phyloP scores from a whole-genome alignment of 2,797 vertebrate species.

The Myotis vivesi region DNA sequence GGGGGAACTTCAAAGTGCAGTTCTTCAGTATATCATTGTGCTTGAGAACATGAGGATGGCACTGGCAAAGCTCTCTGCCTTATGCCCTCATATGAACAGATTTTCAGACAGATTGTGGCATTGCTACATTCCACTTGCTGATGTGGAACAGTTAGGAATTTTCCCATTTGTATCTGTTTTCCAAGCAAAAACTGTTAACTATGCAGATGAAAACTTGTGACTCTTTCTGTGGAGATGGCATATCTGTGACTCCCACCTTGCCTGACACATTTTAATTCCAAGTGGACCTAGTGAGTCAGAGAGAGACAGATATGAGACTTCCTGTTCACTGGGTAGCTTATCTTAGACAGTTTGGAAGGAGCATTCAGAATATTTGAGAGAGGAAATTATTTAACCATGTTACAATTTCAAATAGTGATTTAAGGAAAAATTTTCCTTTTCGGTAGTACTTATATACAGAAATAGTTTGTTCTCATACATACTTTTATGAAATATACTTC shows the following conservation, averaged over 20 bases:
- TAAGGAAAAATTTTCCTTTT: background rate
- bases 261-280: background rate
- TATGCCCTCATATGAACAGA: background rate
- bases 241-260: background rate
- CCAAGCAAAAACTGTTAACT: background rate
- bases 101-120: background rate
- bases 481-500: background rate
- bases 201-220: background rate
- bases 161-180: conserved; percentile 39
- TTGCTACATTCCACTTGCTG: background rate
- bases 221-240: background rate
- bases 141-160: background rate
- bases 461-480: background rate
- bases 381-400: background rate
- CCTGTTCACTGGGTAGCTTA: background rate
- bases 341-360: background rate
- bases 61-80: background rate
- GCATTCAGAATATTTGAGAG: conserved; percentile 6
- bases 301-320: background rate
- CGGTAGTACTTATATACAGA: background rate
- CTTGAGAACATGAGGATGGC: background rate
- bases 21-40: background rate
- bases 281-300: background rate
- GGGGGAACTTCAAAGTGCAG: background rate
- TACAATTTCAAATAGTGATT: background rate